Evolutionary conservation across 2,888 invertebrate species (phyloP).

Genomic region (Rhaphigaster nebulosa): DNA sequence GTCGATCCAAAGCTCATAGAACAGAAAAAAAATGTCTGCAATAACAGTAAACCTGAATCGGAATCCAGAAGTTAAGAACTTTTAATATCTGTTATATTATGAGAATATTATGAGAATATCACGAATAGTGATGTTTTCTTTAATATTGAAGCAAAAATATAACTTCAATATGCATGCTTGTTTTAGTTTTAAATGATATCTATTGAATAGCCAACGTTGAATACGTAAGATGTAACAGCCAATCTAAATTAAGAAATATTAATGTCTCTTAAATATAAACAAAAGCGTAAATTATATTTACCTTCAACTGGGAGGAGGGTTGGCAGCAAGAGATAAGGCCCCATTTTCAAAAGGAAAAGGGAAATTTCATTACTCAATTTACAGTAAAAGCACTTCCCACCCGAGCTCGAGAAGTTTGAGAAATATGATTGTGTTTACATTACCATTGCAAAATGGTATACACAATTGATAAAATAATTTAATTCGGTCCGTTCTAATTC

Average conservation of each 20-base stretch:
- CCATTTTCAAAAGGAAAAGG: constrained; percentile 16
- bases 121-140: too few species aligned
- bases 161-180: too few species aligned
- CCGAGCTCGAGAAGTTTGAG: background rate
- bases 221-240: background rate
- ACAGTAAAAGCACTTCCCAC: constrained; percentile 8
- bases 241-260: background rate
- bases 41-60: too few species aligned
- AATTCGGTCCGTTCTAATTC: background rate
- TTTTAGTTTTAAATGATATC: too few species aligned
- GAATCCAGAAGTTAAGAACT: too few species aligned
- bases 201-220: too few species aligned
- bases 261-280: background rate
- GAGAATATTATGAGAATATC: too few species aligned
- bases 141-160: too few species aligned
- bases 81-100: too few species aligned
- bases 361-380: constrained; percentile 48
- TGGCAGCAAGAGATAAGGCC: background rate
- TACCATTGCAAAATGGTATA: background rate
- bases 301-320: background rate
- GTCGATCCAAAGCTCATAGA: too few species aligned
- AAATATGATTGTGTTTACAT: constrained; percentile 42
- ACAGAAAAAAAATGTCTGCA: too few species aligned
- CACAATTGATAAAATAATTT: background rate
- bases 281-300: background rate